Evolutionary conservation across 2,113 vertebrate species (phyloP).

Genomic region (Tautogolabrus adspersus): DNA sequence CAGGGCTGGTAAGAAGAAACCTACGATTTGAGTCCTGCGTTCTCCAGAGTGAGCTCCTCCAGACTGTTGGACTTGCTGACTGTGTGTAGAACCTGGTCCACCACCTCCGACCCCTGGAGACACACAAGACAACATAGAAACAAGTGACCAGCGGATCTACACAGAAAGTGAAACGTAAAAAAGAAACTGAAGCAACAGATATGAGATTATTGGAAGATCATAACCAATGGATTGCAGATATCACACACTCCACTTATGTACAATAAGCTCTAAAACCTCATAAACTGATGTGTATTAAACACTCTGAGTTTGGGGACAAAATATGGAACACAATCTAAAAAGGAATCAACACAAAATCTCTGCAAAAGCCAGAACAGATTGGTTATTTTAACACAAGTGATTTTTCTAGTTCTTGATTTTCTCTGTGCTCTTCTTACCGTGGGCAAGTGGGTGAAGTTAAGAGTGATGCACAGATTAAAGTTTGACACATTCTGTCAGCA

Average conservation of each 20-base stretch:
- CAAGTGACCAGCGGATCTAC: not conserved
- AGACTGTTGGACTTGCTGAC: constrained; percentile 92
- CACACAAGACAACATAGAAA: not conserved
- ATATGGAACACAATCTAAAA: too few species aligned
- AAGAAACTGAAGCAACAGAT: not conserved
- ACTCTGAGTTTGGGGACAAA: too few species aligned
- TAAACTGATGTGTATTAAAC: not conserved
- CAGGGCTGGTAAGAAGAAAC: constrained; percentile 54
- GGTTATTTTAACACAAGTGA: too few species aligned
- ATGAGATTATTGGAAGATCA: not conserved
- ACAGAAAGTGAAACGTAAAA: not conserved
- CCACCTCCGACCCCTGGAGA: constrained; percentile 89
- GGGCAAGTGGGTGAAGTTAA: too few species aligned
- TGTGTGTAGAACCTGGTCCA: constrained; percentile 92
- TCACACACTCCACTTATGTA: not conserved
- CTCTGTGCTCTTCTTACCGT: too few species aligned
- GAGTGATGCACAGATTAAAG: too few species aligned
- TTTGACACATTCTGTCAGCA: too few species aligned
- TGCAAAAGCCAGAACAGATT: too few species aligned
- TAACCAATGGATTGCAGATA: not conserved
- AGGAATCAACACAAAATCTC: too few species aligned
- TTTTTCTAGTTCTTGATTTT: too few species aligned
- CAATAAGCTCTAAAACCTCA: not conserved
- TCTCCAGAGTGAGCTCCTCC: constrained; percentile 94
- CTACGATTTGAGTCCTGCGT: constrained; percentile 91